A percentile compares a stretch with the other conserved stretches of the same genome.
These are phyloP conservation scores for Vimba vimba DNA, from an alignment of 2,113 vertebrate species.

Conservation along the genomic window DNA sequence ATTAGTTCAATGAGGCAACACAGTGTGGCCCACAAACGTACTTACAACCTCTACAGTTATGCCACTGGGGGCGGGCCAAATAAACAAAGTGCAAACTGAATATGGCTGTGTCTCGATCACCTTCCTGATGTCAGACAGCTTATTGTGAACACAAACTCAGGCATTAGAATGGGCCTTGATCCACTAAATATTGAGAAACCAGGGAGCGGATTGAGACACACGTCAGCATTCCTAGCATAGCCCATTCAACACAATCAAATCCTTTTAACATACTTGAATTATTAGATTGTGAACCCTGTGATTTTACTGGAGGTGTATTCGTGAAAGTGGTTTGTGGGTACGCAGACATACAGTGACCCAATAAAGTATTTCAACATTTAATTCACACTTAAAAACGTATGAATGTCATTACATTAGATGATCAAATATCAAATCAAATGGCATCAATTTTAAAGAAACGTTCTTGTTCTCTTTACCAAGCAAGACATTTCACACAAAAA, in stretches of 20 bases:
- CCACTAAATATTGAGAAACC: not conserved
- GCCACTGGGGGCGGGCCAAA: not conserved
- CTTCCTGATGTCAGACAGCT: not conserved
- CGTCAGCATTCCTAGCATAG: not conserved
- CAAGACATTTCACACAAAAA: not conserved
- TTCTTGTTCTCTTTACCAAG: not conserved
- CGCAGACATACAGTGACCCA: not conserved
- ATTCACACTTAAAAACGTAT: not conserved
- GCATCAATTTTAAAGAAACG: not conserved
- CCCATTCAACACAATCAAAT: not conserved
- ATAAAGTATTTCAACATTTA: not conserved
- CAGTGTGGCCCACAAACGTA: no score
- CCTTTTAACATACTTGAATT: not conserved
- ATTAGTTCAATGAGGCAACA: not conserved
- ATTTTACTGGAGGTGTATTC: not conserved
- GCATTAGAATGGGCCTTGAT: not conserved
- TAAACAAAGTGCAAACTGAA: conserved; percentile 16
- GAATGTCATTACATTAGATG: not conserved
- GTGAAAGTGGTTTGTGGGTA: not conserved
- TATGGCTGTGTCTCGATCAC: not conserved
- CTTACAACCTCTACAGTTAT: no score
- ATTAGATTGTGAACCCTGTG: not conserved
- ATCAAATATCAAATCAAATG: not conserved
- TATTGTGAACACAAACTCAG: not conserved
- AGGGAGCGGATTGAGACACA: not conserved